A percentile compares a stretch with the other conserved stretches of the same genome.
Conservation (phyloP, 2,113 vertebrate genomes). For the Chloebia gouldiae region DNA sequence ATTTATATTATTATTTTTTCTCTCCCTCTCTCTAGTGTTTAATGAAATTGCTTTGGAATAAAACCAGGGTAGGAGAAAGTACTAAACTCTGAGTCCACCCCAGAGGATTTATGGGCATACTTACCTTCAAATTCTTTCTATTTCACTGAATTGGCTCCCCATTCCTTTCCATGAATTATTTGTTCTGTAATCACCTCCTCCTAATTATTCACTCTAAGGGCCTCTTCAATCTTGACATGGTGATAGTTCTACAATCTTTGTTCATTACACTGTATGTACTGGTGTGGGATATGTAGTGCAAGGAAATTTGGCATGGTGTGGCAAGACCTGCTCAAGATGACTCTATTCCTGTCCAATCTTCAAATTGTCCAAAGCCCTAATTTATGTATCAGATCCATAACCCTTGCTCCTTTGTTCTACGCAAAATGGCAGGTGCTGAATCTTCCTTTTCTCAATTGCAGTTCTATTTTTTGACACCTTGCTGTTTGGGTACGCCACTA, state of each 20-base stretch:
- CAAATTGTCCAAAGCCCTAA: slow-evolving; percentile 62
- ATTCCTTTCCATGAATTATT: slow-evolving; percentile 65
- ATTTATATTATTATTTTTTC: slow-evolving; percentile 66
- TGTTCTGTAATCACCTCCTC: slow-evolving; percentile 63
- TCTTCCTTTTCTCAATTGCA: not conserved
- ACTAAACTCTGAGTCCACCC: slow-evolving; percentile 56
- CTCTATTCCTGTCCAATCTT: not conserved
- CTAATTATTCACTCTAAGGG: slow-evolving; percentile 73
- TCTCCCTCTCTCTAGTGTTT: slow-evolving; percentile 48
- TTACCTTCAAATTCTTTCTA: slow-evolving; percentile 66
- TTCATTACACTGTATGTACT: slow-evolving; percentile 56
- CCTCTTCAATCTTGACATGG: slow-evolving; percentile 49
- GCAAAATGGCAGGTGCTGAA: slow-evolving; percentile 34
- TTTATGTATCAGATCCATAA: slow-evolving; percentile 65
- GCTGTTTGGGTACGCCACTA: slow-evolving; percentile 63
- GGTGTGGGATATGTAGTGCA: not conserved
- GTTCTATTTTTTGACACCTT: slow-evolving; percentile 58
- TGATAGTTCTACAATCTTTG: slow-evolving; percentile 47
- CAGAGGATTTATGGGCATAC: slow-evolving; percentile 69
- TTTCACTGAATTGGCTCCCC: slow-evolving; percentile 56
- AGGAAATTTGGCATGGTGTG: not conserved
- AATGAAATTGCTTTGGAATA: slow-evolving; percentile 75
- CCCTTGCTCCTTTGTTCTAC: slow-evolving; percentile 52
- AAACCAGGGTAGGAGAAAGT: slow-evolving; percentile 61
- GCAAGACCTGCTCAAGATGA: not conserved